Evolutionary conservation across 2,888 invertebrate species (phyloP), one percentile per base, ranked within the genome.

Genomic region (Hydriomena furcata): DNA sequence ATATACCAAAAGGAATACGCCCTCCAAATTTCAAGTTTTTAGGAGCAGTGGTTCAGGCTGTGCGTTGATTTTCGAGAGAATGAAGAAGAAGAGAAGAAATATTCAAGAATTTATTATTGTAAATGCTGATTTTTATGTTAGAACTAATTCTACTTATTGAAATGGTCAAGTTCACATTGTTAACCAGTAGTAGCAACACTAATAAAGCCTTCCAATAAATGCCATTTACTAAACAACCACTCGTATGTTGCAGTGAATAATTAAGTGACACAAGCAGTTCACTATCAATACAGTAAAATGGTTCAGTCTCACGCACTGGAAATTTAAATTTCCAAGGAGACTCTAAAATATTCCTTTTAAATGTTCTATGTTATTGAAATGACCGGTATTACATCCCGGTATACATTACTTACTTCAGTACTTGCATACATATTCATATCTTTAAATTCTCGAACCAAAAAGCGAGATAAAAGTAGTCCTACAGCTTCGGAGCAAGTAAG

Each of bases 391-490:
- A 82, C 73, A 80, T 76, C 71, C 70, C 69, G 58, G 61, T 73
- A 68, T 74, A 78, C 79, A 83, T 83, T 84, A 84, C 83, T 81
- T 82, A 81, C 82, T 82, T 73, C 79, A 81, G 76, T 74, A 73
- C 74, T 71, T 74, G 71, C 75, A 86, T 88, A 84, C 83, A 87
- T 88, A 88, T 88, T 86, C 84, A 86, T 88, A 84, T 83, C 78
- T 82, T 72, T 76, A 79, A 84, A 82, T 84, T 83, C 82, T 4
- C 79, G 76, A 68, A 71, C 82, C 76, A 71, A 71, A 82, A 84
- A 84, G 73, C 76, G 80, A 85, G 82, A 89, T 87, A 89, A 87
- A 90, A 84, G 85, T 87, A 84, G 83, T 82, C 81, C 75, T 79
- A 84, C 84, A 76, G 80, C 88, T 82, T 81, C 76, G 78, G 83